A percentile compares a stretch with the other conserved stretches of the same genome.
phyloP scores from a whole-genome alignment of 2,888 invertebrate species.

The Dryomyza anilis region DNA sequence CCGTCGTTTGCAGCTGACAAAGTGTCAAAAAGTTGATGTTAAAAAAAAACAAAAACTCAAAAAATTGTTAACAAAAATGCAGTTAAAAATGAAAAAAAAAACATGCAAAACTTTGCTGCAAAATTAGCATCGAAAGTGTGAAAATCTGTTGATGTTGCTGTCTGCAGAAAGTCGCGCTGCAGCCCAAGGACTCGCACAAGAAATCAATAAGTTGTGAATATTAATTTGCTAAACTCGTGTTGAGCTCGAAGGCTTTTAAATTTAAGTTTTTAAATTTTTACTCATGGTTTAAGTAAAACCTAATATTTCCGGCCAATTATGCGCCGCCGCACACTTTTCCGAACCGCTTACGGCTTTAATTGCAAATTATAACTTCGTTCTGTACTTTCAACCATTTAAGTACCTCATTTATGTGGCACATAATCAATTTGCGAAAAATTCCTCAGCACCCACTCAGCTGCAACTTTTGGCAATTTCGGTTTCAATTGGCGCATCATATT shows the following conservation, averaged over 20 bases:
- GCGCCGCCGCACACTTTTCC: neutral
- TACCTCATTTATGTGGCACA: neutral
- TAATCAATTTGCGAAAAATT: neutral
- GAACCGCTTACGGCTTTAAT: neutral
- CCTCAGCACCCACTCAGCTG: neutral
- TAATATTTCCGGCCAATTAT: neutral
- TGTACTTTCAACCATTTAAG: neutral
- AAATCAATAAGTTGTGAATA: slow-evolving; percentile 9
- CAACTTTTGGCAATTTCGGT: slow-evolving; percentile 10
- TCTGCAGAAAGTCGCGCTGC: neutral
- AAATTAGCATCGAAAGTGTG: slow-evolving; percentile 18
- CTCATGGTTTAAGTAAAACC: neutral
- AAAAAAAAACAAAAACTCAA: too few relatives aligned
- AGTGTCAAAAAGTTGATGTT: slow-evolving; percentile 8
- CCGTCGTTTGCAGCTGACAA: slow-evolving; percentile 11
- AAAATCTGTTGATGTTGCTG: neutral
- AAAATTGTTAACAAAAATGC: too few relatives aligned
- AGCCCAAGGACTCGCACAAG: neutral
- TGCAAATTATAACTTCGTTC: neutral
- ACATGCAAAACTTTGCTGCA: neutral
- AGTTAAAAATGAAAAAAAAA: slow-evolving; percentile 1
- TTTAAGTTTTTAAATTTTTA: neutral
- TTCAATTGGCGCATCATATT: neutral
- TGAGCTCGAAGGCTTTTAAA: neutral
- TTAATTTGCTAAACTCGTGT: neutral